A percentile compares a stretch with the other conserved stretches of the same genome.
phyloP scores from a whole-genome alignment of 2,113 vertebrate genomes.

The Guaruba guarouba region DNA sequence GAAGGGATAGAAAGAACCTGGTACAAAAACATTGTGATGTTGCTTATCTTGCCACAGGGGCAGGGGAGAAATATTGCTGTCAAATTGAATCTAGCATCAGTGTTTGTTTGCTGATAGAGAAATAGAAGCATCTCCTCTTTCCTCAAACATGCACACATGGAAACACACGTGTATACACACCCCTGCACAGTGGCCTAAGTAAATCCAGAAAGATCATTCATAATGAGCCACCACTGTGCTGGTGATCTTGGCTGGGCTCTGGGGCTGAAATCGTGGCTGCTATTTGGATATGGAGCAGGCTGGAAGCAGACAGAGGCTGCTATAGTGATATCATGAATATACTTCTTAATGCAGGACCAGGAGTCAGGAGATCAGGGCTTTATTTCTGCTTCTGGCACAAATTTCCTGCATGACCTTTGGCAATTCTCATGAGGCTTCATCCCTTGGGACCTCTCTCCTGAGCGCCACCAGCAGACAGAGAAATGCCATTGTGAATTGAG shows the following conservation, averaged over 20 bases:
- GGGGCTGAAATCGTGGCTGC: not conserved
- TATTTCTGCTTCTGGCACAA: not conserved
- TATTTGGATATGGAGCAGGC: not conserved
- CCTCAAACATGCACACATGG: not conserved
- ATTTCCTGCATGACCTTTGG: not conserved
- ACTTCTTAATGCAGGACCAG: not conserved
- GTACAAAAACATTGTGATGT: not conserved
- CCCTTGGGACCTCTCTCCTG: not conserved
- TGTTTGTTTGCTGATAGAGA: not conserved
- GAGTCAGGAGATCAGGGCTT: not conserved
- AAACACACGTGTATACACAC: not conserved
- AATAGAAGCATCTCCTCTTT: not conserved
- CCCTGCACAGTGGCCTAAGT: not conserved
- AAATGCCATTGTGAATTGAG: not conserved
- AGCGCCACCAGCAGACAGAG: not conserved
- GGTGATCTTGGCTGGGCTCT: not conserved
- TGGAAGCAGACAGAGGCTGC: not conserved
- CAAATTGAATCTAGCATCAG: slow-evolving; percentile 13
- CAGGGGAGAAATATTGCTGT: not conserved
- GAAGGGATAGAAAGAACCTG: not conserved
- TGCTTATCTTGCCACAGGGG: slow-evolving; percentile 1
- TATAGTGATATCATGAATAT: not conserved
- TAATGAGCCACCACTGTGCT: not conserved
- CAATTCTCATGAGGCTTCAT: not conserved
- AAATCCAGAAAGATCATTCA: not conserved